Evolutionary conservation across 1,140 invertebrate species (phyloP), one percentile per base, ranked within the genome.

Genomic region (Drosophila micromelanica): DNA sequence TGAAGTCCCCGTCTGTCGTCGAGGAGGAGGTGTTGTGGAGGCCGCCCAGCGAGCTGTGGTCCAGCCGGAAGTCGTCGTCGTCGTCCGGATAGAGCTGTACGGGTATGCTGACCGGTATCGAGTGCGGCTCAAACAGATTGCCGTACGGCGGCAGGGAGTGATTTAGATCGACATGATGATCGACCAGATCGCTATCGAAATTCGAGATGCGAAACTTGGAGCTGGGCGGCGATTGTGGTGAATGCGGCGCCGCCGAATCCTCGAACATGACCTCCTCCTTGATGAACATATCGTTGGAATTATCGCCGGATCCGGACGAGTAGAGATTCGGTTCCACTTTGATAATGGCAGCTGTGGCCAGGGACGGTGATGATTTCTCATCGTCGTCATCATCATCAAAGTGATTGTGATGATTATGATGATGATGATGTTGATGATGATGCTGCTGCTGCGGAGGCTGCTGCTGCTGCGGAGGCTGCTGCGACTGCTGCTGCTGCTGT

Each of bases 341-440:
- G 5, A 91, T 91, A 43, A 90, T 90, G 70, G 90, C 90, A 17
- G 90, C 81, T 20, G 90, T 91, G 64, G 90, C 90, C 90, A 91
- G 72, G 86, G 90, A 91, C 84, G 90, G 90, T 76, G 90, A 91
- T 59, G 86, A 91, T 78, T 91, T 91, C 77, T 91, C 90, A 80
- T 91, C 89, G 57, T 91, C 90, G 70, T 91, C 89, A 64, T 84
- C 90, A 62, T 91, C 90, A 80, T 91, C 90, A 12, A 91, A 90
- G 71, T 91, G 85, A 75, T 91, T 84, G 54, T 91, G 79, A 60
- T 90, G 85, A 60, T 90, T 40, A 17, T 76, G 62, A 54, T 85
- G 65, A 23, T 76, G 63, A 35, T 80, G 45, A 20, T 81, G 61
- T n/a, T n/a, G n/a, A n/a, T n/a, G n/a, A n/a, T n/a, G n/a, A n/a